Evolutionary conservation across 2,113 vertebrate genomes (phyloP), one percentile per base, ranked within the genome.

Genomic region (Heloderma charlesbogerti): DNA sequence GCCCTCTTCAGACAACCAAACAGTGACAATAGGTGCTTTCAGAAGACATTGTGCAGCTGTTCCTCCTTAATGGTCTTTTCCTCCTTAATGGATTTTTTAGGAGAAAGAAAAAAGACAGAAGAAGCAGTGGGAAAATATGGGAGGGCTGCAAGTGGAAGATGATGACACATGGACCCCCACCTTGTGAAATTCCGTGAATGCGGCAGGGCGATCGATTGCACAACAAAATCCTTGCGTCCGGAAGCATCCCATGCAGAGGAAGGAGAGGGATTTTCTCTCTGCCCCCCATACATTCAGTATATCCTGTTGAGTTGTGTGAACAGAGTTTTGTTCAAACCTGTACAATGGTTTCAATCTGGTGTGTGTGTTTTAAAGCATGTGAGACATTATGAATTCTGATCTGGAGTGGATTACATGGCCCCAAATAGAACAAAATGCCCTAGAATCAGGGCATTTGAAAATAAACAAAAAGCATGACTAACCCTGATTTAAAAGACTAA

Each of bases 391-490:
- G 67, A 45, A 79, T 2, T 27, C 40, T 6, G 18, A 37, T 6
- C 48, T 54, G 6, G 86, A n/a, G 8, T 74, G 13, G 2, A 83
- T 18, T 69, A 45, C 79, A 4, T 90, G 2, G 37, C 60, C 22
- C 22, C 83, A 85, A 80, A 40, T 29, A 63, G 25, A 79, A 16
- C 71, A 84, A 93, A 92, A 3, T 4, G 57, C 80, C 29, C 15
- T 2, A 74, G 29, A 91, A 6, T 1, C 3, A 84, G 15, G 82
- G 37, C 27, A 20, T 66, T 22, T 48, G 31, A 77, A 72, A 91
- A 54, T 22, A 74, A 89, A 29, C 29, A 92, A 22, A 86, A 40
- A 10, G 9, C 18, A 92, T 90, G 82, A 54, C 57, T 6, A 88
- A 91, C 78, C 10, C 0, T 80, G 86, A 1, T 8, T 91, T 71